Conservation (phyloP, 2,888 invertebrate genomes). For the Zelleria hepariella region DNA sequence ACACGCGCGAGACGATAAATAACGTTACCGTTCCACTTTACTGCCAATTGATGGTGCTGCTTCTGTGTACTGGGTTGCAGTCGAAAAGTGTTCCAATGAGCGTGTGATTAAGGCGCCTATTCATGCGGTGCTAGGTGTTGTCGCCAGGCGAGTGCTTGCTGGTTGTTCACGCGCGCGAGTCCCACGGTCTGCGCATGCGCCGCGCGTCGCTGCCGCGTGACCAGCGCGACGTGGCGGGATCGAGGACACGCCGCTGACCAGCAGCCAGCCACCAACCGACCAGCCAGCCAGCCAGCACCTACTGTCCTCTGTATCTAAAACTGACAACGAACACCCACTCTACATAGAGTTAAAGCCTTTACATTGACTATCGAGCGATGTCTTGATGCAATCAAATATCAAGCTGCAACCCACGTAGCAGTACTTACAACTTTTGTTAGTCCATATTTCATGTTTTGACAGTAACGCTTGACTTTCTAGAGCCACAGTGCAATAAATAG, state of each 20-base stretch:
- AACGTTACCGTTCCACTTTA: constrained; percentile 9
- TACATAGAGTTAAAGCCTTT: no score
- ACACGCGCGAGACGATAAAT: constrained; percentile 26
- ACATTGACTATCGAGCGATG: no score
- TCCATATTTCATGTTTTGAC: no score
- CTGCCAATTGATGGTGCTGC: background rate
- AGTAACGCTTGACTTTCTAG: no score
- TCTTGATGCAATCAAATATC: no score
- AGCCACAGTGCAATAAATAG: no score
- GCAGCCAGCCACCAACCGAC: no score
- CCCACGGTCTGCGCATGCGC: constrained; percentile 43
- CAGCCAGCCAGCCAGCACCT: no score
- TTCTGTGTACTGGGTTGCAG: background rate
- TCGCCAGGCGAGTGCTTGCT: background rate
- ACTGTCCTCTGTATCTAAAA: no score
- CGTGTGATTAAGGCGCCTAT: background rate
- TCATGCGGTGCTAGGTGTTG: background rate
- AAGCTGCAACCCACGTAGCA: no score
- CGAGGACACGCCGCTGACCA: background rate
- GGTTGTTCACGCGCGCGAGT: constrained; percentile 13
- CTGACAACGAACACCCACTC: no score
- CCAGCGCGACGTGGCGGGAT: constrained; percentile 34
- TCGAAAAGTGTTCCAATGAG: background rate
- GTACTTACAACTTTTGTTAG: no score
- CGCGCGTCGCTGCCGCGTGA: constrained; percentile 38